Evolutionary conservation across 1,140 invertebrate genomes (phyloP).

Genomic region (Gonioctena quinquepunctata): DNA sequence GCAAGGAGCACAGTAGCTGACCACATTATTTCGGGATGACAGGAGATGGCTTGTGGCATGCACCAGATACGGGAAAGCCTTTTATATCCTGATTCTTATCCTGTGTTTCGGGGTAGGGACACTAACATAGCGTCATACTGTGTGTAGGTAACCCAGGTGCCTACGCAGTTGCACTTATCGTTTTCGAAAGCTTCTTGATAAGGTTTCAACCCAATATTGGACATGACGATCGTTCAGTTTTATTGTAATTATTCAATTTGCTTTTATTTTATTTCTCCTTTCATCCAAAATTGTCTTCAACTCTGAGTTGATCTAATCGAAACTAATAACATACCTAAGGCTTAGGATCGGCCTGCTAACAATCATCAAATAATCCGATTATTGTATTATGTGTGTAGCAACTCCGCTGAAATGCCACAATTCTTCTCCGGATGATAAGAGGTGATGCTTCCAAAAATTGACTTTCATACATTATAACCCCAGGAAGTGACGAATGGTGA

Average conservation of each 20-base stretch:
- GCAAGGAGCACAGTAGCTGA: neutral
- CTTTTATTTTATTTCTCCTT: neutral
- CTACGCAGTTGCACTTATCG: constrained; percentile 1
- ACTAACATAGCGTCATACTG: neutral
- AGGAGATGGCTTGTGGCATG: neutral
- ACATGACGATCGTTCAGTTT: neutral
- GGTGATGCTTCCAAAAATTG: no score
- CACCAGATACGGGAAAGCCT: neutral
- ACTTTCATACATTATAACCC: no score
- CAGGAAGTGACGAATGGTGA: no score
- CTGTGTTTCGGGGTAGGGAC: neutral
- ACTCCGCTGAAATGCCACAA: no score
- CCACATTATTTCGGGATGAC: neutral
- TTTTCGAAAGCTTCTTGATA: neutral
- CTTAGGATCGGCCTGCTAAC: no score
- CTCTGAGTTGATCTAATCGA: no score
- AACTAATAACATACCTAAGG: no score
- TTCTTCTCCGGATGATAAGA: no score
- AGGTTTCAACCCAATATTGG: neutral
- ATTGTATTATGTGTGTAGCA: no score
- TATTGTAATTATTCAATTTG: neutral
- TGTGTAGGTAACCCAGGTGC: neutral
- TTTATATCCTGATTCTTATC: constrained; percentile 3
- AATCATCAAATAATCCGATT: no score
- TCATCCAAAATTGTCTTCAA: neutral